A percentile compares a stretch with the other conserved stretches of the same genome.
phyloP scores from a whole-genome alignment of 2,888 invertebrate genomes.

The Noctua fimbriata region DNA sequence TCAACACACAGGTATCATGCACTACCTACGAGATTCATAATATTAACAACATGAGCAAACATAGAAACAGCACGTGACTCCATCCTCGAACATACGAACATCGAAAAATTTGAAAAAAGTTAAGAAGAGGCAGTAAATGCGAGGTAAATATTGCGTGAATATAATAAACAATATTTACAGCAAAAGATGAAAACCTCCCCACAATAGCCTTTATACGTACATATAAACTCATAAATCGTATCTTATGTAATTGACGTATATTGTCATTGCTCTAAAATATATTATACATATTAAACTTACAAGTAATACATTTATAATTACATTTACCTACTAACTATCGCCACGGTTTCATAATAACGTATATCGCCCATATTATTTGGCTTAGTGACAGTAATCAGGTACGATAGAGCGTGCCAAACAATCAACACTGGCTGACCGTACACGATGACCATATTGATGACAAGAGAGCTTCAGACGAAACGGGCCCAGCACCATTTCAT shows the following conservation, averaged over 20 bases:
- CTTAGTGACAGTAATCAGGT: slow-evolving; percentile 82
- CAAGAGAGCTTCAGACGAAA: slow-evolving; percentile 41
- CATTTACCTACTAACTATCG: slow-evolving; percentile 76
- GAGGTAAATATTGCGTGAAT: slow-evolving; percentile 66
- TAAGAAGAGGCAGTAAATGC: slow-evolving; percentile 64
- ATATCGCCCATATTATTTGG: slow-evolving; percentile 78
- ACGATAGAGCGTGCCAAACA: slow-evolving; percentile 84
- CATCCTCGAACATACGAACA: slow-evolving; percentile 69
- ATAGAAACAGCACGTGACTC: slow-evolving; percentile 69
- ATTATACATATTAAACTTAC: slow-evolving; percentile 77
- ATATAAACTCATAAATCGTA: slow-evolving; percentile 79
- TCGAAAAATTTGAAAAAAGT: slow-evolving; percentile 58
- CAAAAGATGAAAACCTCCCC: slow-evolving; percentile 67
- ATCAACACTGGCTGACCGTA: slow-evolving; percentile 63
- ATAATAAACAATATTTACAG: slow-evolving; percentile 74
- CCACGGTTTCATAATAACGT: slow-evolving; percentile 79
- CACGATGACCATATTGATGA: slow-evolving; percentile 21
- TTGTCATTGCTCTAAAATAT: slow-evolving; percentile 83
- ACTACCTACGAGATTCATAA: slow-evolving; percentile 84
- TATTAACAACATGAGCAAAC: slow-evolving; percentile 78
- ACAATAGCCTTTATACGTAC: slow-evolving; percentile 66
- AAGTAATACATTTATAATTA: slow-evolving; percentile 69
- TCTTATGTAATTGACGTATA: slow-evolving; percentile 86
- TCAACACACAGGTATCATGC: slow-evolving; percentile 70
- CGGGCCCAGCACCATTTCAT: slow-evolving; percentile 37